Conservation (phyloP, 2,888 invertebrate genomes). For the Ametastegia equiseti region DNA sequence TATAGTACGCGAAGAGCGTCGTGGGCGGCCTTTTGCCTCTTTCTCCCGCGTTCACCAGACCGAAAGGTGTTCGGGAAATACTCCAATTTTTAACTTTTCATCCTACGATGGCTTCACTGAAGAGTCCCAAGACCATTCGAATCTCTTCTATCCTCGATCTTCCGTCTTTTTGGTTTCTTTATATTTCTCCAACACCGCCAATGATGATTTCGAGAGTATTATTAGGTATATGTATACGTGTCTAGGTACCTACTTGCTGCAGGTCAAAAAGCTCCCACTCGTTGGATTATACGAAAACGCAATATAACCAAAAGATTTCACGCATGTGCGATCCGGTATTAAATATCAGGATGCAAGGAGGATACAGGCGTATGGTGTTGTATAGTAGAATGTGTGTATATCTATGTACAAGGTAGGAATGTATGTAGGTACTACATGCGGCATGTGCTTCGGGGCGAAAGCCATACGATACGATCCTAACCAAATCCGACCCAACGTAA, state of each 20-base stretch:
- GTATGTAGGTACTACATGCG: neutral
- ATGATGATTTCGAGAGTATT: neutral
- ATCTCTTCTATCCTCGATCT: neutral
- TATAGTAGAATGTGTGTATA: neutral
- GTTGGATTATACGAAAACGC: slow-evolving; percentile 68
- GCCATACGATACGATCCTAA: slow-evolving; percentile 36
- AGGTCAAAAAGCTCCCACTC: slow-evolving; percentile 22
- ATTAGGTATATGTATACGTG: too few species aligned
- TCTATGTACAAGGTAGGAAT: neutral
- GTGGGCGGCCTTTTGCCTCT: slow-evolving; percentile 23
- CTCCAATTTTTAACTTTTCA: neutral
- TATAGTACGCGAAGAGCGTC: slow-evolving; percentile 34
- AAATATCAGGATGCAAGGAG: slow-evolving; percentile 59
- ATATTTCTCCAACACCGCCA: neutral
- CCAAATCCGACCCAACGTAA: slow-evolving; percentile 56
- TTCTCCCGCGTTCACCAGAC: slow-evolving; percentile 7
- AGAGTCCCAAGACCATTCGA: neutral
- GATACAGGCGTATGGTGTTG: neutral
- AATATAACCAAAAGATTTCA: slow-evolving; percentile 69
- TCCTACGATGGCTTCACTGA: neutral
- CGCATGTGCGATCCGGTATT: slow-evolving; percentile 67
- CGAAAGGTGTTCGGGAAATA: slow-evolving; percentile 10
- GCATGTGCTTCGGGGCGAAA: slow-evolving; percentile 57
- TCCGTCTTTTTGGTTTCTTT: neutral
- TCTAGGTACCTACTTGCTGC: neutral